These are phyloP conservation scores for Murina feae DNA, from an alignment of 2,113 vertebrate genomes.

Conservation along the genomic window DNA sequence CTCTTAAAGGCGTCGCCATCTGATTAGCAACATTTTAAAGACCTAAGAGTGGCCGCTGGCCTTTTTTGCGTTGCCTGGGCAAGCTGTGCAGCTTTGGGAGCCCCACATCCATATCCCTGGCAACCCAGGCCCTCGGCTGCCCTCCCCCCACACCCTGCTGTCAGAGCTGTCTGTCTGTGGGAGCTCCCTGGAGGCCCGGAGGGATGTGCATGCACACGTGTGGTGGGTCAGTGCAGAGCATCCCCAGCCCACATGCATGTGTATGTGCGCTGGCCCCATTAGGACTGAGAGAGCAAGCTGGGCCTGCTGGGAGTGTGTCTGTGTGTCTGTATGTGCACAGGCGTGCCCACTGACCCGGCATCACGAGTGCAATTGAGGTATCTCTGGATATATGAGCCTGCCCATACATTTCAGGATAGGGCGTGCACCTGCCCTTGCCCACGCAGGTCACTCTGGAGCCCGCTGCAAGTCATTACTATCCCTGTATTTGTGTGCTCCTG, in stretches of 20 bases:
- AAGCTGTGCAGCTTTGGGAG: slow-evolving; percentile 6
- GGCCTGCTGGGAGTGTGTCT: background rate
- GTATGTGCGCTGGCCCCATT: background rate
- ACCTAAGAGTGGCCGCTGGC: background rate
- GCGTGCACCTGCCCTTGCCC: accelerated
- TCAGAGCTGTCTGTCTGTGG: slow-evolving; percentile 41
- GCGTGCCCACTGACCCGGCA: background rate
- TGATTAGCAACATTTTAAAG: slow-evolving; percentile 6
- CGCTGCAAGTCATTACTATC: background rate
- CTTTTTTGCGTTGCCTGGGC: slow-evolving; percentile 23
- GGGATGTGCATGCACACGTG: background rate
- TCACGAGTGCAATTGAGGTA: accelerated
- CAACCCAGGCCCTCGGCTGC: background rate
- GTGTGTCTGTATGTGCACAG: background rate
- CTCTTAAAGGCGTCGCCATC: background rate
- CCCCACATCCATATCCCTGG: slow-evolving; percentile 52
- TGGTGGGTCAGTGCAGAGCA: background rate
- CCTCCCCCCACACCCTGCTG: slow-evolving; percentile 1
- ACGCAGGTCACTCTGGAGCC: background rate
- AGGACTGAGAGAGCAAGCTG: background rate
- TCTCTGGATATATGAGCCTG: background rate
- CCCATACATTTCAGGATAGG: background rate
- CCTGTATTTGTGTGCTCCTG: background rate
- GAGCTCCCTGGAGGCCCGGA: slow-evolving; percentile 41
- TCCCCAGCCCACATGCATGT: no score